Evolutionary conservation across 1,140 invertebrate species (phyloP).

Genomic region (Caenorhabditis inopinata): DNA sequence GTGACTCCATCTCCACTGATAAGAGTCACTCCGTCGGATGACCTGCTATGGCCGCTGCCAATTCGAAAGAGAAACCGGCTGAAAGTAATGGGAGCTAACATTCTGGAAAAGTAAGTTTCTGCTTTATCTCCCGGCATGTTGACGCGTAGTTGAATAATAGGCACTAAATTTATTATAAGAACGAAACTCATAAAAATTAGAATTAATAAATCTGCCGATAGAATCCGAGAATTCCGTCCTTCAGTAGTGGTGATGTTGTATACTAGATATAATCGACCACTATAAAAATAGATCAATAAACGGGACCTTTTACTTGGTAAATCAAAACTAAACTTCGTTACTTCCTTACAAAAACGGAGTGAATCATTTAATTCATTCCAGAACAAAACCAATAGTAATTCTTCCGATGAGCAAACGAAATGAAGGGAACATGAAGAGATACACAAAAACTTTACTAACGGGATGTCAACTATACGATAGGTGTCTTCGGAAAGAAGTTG

Average conservation of each 20-base stretch:
- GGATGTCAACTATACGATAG: constrained; percentile 9
- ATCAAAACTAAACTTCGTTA: too few relatives aligned
- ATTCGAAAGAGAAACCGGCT: background rate
- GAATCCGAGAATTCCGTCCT: too few relatives aligned
- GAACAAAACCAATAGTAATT: constrained; percentile 8
- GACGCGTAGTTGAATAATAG: too few relatives aligned
- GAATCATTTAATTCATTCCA: background rate
- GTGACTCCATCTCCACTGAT: background rate
- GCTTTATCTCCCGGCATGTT: too few relatives aligned
- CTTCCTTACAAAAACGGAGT: too few relatives aligned
- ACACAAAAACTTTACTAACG: background rate
- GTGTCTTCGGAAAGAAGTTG: background rate
- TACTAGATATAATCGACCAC: too few relatives aligned
- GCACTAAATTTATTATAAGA: too few relatives aligned
- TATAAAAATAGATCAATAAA: background rate
- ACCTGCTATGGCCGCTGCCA: constrained; percentile 2
- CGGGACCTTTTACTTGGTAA: too few relatives aligned
- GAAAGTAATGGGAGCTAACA: constrained; percentile 8
- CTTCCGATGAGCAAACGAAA: background rate
- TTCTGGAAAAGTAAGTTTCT: background rate
- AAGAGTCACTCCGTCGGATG: background rate
- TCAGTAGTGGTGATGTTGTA: too few relatives aligned
- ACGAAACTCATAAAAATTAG: too few relatives aligned
- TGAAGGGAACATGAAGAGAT: background rate
- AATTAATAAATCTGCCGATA: too few relatives aligned